These are phyloP conservation scores for Nesospiza acunhae DNA, from an alignment of 2,113 vertebrate genomes.

Conservation along the genomic window DNA sequence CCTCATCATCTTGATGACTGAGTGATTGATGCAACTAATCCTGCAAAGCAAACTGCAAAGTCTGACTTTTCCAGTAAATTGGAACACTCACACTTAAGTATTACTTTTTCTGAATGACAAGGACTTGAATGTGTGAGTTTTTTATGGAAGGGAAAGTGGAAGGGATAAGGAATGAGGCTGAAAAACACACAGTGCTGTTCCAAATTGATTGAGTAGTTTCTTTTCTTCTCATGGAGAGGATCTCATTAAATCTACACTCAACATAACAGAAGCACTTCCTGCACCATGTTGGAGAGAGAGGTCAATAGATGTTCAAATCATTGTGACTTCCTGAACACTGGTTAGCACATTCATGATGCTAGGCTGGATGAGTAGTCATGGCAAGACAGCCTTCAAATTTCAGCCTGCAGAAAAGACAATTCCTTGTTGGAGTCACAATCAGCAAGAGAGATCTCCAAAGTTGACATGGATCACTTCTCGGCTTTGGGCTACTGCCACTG, in stretches of 20 bases:
- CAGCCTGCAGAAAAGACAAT: not conserved
- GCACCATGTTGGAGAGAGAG: not conserved
- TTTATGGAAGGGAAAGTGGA: not conserved
- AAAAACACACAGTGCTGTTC: not conserved
- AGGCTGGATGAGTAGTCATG: not conserved
- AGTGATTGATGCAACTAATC: conserved; percentile 6
- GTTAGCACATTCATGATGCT: not conserved
- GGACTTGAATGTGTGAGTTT: not conserved
- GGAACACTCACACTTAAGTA: not conserved
- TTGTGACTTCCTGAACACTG: not conserved
- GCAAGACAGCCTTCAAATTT: not conserved
- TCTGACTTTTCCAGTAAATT: not conserved
- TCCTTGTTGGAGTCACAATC: not conserved
- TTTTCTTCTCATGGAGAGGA: not conserved
- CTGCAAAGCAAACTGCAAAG: not conserved
- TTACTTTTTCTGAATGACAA: not conserved
- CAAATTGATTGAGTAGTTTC: not conserved
- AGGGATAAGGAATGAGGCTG: not conserved
- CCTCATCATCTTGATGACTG: not conserved
- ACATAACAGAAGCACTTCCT: not conserved
- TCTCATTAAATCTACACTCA: not conserved
- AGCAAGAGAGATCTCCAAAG: not conserved
- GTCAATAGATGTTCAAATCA: not conserved
- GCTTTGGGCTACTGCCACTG: not conserved
- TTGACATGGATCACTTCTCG: not conserved